Evolutionary conservation across 2,888 invertebrate species (phyloP), one percentile per base, ranked within the genome.

Genomic region (Dione vanillae): DNA sequence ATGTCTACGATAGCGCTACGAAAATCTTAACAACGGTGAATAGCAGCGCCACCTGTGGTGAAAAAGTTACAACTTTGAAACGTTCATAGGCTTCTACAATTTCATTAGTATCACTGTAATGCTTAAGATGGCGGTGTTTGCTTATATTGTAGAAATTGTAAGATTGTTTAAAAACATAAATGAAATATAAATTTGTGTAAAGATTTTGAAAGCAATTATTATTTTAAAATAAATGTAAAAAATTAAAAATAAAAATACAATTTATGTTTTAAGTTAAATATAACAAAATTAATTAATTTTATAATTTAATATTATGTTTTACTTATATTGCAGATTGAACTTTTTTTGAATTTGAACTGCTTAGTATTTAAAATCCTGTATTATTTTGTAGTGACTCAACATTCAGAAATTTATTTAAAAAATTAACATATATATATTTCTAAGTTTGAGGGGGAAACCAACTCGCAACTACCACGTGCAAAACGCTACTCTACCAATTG

Each of bases 1-100:
- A 6, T 37, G 9, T 54, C 54, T 54, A 54, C 37, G 37, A 54
- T 37, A 54, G 37, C 11, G 56, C 56, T 56, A 37, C 56, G 54
- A 54, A 37, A 35, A 14, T n/a, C 37, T 37, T 9, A 2, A 14
- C 1, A 37, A 27, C 8, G 10, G 10, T 37, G 9, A 27, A 56
- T 14, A 37, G 11, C 7, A 16, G 35, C 54, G 27, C 56, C 56
- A 56, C 16, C 56, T 56, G 16, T 37, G 14, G 8, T 56, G 7
- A 11, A 40, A 16, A 16, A 40, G 16, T 40, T 0, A 56, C 6
- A 16, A 0, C 6, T 1, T 40, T 37, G 11, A 11, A 7, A 40
- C 37, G 14, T 54, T 54, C n/a, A n/a, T n/a, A n/a, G n/a, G 16
- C 11, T 40, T 56, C 14, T 10, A 10, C 3, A n/a, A n/a, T n/a